Percentiles rank a stretch among this genome's conserved stretches.
phyloP scores from a whole-genome alignment of 2,797 vertebrate genomes.

The Aulostomus chinensis region DNA sequence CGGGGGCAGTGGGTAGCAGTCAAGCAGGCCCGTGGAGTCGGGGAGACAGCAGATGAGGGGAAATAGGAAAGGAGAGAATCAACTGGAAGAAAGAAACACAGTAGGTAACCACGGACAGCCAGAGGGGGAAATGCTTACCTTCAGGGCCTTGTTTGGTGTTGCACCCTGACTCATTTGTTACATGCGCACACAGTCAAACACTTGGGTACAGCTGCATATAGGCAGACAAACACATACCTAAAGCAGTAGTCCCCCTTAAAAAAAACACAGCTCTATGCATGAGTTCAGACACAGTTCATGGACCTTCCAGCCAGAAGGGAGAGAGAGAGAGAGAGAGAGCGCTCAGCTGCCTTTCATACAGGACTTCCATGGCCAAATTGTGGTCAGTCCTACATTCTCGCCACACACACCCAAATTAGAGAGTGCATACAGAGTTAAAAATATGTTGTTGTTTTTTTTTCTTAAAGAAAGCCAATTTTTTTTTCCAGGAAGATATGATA shows the following conservation, averaged over 20 bases:
- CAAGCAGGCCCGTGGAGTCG: constrained; percentile 28
- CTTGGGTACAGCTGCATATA: constrained; percentile 10
- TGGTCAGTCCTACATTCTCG: constrained; percentile 64
- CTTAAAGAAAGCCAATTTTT: constrained; percentile 35
- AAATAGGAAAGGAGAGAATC: constrained; percentile 7
- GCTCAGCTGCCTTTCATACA: constrained; percentile 61
- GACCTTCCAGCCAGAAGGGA: constrained; percentile 42
- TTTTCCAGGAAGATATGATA: constrained; percentile 60
- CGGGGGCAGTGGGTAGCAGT: constrained; percentile 14
- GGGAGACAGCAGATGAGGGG: background rate
- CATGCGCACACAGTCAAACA: constrained; percentile 31
- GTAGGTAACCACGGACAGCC: constrained; percentile 24
- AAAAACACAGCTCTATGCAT: constrained; percentile 22
- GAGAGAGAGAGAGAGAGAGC: constrained; percentile 38
- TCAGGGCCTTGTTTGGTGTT: constrained; percentile 10
- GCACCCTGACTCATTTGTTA: constrained; percentile 26
- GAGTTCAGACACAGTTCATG: constrained; percentile 69
- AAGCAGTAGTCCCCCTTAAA: constrained; percentile 2
- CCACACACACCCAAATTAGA: constrained; percentile 76
- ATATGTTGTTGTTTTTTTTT: constrained; percentile 48
- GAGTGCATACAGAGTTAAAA: constrained; percentile 73
- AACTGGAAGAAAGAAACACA: constrained; percentile 18
- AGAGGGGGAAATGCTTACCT: constrained; percentile 36
- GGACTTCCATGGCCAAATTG: constrained; percentile 64
- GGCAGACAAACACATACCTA: constrained; percentile 14